phyloP scores from a whole-genome alignment of 2,888 invertebrate genomes.

The Leucoma salicis region DNA sequence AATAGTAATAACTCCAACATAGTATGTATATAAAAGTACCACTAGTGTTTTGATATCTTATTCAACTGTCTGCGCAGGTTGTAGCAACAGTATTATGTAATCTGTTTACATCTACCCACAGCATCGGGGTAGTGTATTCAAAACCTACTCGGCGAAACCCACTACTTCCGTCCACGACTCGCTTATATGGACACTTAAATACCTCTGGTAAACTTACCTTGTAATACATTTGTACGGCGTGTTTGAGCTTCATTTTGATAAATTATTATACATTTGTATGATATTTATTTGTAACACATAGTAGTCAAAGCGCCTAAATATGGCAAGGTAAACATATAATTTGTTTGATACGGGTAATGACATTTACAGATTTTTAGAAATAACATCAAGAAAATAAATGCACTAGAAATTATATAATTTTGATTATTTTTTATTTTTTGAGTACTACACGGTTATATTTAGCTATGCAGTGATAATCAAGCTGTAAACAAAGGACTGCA shows the following conservation, averaged over 20 bases:
- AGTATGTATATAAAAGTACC: too few species aligned
- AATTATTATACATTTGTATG: neutral
- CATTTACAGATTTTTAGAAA: too few species aligned
- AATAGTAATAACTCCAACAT: too few species aligned
- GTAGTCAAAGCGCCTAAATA: neutral
- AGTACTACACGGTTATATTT: too few species aligned
- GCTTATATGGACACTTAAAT: constrained; percentile 49
- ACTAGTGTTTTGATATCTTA: constrained; percentile 7
- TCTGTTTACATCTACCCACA: constrained; percentile 51
- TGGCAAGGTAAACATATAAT: too few species aligned
- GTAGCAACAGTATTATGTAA: constrained; percentile 53
- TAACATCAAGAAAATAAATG: too few species aligned
- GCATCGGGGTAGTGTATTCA: constrained; percentile 48
- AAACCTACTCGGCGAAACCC: constrained; percentile 50
- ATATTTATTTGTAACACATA: neutral
- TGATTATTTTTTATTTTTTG: too few species aligned
- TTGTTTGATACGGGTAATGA: too few species aligned
- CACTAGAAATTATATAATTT: too few species aligned
- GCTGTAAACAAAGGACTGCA: too few species aligned
- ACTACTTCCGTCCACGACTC: constrained; percentile 46
- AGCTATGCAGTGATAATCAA: too few species aligned
- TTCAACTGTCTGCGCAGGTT: constrained; percentile 23
- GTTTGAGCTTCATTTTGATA: neutral
- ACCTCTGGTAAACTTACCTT: constrained; percentile 33
- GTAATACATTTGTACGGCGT: constrained; percentile 35